Conservation (phyloP, 2,888 invertebrate genomes). For the Allophyes oxyacanthae region DNA sequence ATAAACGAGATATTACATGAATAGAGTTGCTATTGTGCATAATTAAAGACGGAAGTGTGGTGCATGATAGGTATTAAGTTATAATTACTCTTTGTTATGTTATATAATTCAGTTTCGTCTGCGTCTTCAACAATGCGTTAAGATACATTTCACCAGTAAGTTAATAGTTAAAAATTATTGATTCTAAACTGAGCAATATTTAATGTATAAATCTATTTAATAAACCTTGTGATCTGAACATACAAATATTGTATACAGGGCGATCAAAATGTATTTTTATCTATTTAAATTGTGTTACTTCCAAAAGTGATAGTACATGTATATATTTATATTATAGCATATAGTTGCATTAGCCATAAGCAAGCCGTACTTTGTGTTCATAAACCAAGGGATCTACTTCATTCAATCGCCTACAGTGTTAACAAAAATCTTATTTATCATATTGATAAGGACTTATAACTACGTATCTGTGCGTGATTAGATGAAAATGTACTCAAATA, state of each 20-base stretch:
- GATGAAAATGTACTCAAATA: slow-evolving; percentile 49
- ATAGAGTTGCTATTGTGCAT: slow-evolving; percentile 52
- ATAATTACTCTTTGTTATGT: slow-evolving; percentile 57
- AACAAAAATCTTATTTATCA: slow-evolving; percentile 66
- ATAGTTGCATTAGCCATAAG: slow-evolving; percentile 74
- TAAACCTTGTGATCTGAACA: slow-evolving; percentile 73
- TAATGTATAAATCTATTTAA: slow-evolving; percentile 61
- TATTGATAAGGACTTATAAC: slow-evolving; percentile 57
- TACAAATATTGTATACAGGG: slow-evolving; percentile 72
- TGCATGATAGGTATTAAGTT: slow-evolving; percentile 68
- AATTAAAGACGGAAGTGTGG: slow-evolving; percentile 65
- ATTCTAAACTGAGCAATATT: slow-evolving; percentile 74
- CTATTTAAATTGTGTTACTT: slow-evolving; percentile 61
- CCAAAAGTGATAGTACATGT: slow-evolving; percentile 66
- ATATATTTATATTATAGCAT: slow-evolving; percentile 63
- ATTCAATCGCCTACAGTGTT: slow-evolving; percentile 62
- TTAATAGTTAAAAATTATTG: slow-evolving; percentile 48
- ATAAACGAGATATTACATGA: slow-evolving; percentile 51
- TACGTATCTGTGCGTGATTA: slow-evolving; percentile 53
- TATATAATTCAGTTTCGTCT: slow-evolving; percentile 71
- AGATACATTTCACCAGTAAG: slow-evolving; percentile 53
- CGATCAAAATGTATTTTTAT: slow-evolving; percentile 74
- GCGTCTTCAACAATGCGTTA: slow-evolving; percentile 57
- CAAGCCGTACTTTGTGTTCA: slow-evolving; percentile 78
- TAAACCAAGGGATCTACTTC: slow-evolving; percentile 68